A percentile compares a stretch with the other conserved stretches of the same genome.
Evolutionary conservation across 1,140 invertebrate species (phyloP).

Genomic region (Papilio polytes): DNA sequence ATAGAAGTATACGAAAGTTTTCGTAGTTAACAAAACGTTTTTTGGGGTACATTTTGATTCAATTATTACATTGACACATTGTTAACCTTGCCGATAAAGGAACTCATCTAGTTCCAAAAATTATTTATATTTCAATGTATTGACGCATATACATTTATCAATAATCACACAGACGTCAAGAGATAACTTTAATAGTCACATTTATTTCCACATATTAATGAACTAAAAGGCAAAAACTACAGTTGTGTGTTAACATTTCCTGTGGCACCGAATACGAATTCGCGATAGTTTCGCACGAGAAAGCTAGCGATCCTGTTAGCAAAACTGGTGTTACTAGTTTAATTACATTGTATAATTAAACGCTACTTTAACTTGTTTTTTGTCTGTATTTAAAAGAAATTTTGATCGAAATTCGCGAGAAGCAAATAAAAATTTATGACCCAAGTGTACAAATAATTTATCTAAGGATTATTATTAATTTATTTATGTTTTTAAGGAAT

Average conservation of each 20-base stretch:
- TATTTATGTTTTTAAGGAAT: no score
- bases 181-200: background rate
- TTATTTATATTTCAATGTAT: background rate
- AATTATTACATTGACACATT: no score
- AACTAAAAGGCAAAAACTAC: background rate
- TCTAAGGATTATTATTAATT: no score
- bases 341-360: background rate
- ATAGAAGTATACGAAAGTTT: no score
- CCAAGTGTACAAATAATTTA: no score
- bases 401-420: no score
- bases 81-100: no score
- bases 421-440: no score
- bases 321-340: background rate
- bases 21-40: no score
- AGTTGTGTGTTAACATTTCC: background rate
- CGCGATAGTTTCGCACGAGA: constrained; percentile 1
- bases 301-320: background rate
- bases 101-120: no score
- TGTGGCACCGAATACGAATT: background rate
- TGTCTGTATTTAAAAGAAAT: no score
- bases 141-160: background rate
- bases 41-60: no score
- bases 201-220: background rate
- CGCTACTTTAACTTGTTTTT: background rate
- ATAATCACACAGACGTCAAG: background rate